A percentile compares a stretch with the other conserved stretches of the same genome.
Conservation (phyloP, 1,140 invertebrate species). For the Pseudomyrmex dendroicus region DNA sequence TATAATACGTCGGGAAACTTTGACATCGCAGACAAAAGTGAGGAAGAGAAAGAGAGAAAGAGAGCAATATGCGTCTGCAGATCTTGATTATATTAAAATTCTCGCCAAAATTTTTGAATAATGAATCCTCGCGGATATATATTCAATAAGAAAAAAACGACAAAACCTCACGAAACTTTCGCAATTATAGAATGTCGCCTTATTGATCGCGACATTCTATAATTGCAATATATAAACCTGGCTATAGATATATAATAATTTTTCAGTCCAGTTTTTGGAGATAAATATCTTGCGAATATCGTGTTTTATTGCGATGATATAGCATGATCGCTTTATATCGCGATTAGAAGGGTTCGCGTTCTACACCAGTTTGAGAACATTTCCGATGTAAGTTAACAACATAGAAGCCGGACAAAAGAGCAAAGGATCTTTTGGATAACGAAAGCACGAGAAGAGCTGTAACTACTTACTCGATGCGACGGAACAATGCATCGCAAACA, state of each 20-base stretch:
- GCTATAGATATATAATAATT: background rate
- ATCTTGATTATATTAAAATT: slow-evolving; percentile 55
- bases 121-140: slow-evolving; percentile 43
- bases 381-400: slow-evolving; percentile 33
- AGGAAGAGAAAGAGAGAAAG: background rate
- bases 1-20: slow-evolving; percentile 51
- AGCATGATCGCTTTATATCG: background rate
- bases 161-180: slow-evolving; percentile 28
- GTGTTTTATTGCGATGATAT: slow-evolving; percentile 19
- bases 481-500: slow-evolving; percentile 69
- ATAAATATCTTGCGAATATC: slow-evolving; percentile 23
- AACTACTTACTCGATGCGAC: slow-evolving; percentile 61
- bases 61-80: background rate
- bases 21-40: slow-evolving; percentile 34
- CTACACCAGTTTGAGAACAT: slow-evolving; percentile 59
- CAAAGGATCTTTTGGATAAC: slow-evolving; percentile 31
- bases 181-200: slow-evolving; percentile 38
- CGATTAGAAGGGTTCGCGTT: slow-evolving; percentile 10
- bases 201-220: background rate
- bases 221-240: too few species aligned
- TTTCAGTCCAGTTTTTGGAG: slow-evolving; percentile 23
- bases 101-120: slow-evolving; percentile 52
- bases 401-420: slow-evolving; percentile 54
- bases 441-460: slow-evolving; percentile 48
- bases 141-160: slow-evolving; percentile 19